Conservation (phyloP, 2,797 vertebrate species). For the Morelia viridis region DNA sequence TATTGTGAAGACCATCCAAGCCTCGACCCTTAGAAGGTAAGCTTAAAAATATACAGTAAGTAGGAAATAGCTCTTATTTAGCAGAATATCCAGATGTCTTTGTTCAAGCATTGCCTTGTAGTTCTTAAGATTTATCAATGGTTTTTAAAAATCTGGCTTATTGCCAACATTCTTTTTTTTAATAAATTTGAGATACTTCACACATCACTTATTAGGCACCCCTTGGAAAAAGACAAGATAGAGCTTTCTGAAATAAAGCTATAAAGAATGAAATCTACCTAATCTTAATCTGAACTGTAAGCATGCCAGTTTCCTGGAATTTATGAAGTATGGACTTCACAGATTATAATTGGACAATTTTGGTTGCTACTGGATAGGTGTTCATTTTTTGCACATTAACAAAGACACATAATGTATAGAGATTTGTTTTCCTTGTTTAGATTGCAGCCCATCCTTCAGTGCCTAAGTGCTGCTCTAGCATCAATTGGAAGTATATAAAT, state of each 20-base stretch:
- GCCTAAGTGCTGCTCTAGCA: constrained; percentile 69
- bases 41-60: neutral
- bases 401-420: constrained; percentile 61
- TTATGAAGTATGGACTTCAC: constrained; percentile 53
- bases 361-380: constrained; percentile 44
- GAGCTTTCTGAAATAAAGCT: neutral
- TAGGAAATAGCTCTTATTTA: neutral
- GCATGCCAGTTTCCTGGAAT: constrained; percentile 17
- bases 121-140: neutral
- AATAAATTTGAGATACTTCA: neutral
- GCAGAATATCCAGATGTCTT: neutral
- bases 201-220: neutral
- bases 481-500: constrained; percentile 70
- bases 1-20: neutral
- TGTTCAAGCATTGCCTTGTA: neutral
- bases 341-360: constrained; percentile 52
- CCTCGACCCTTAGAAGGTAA: neutral
- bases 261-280: neutral
- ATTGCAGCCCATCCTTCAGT: constrained; percentile 62
- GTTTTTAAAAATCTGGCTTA: neutral
- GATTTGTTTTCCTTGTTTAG: constrained; percentile 62
- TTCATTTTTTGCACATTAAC: constrained; percentile 61
- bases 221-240: neutral
- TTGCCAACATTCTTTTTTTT: neutral
- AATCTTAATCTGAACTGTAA: neutral